Percentiles rank a stretch among this genome's conserved stretches.
Evolutionary conservation across 1,140 invertebrate genomes (phyloP).

Genomic region (Brachionus angularis): DNA sequence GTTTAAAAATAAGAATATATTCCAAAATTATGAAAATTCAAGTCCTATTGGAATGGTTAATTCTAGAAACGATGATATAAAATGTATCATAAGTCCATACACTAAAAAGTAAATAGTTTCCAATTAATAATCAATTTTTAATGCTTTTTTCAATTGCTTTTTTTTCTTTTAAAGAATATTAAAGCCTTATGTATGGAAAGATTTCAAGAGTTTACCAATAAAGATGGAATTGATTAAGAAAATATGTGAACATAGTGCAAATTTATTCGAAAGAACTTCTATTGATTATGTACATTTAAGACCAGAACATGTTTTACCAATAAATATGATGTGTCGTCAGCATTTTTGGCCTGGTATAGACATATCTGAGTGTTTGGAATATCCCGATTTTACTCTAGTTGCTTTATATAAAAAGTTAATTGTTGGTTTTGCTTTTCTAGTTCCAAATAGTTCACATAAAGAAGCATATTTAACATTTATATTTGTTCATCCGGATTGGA

Average conservation of each 20-base stretch:
- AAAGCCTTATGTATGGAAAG: conserved; percentile 73
- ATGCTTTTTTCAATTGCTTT: conserved; percentile 46
- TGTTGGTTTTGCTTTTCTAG: conserved; percentile 79
- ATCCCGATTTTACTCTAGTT: conserved; percentile 85
- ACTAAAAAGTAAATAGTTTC: conserved; percentile 53
- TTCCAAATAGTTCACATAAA: conserved; percentile 74
- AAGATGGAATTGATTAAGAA: conserved; percentile 72
- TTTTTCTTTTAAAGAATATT: conserved; percentile 66
- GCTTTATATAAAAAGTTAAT: conserved; percentile 74
- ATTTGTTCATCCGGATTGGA: conserved; percentile 78
- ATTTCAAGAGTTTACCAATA: conserved; percentile 63
- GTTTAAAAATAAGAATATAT: conserved; percentile 20
- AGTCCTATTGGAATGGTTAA: conserved; percentile 51
- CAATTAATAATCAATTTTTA: conserved; percentile 52
- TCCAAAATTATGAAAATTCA: conserved; percentile 44
- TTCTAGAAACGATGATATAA: conserved; percentile 55
- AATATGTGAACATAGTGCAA: conserved; percentile 62
- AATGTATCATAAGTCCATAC: conserved; percentile 59
- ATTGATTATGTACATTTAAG: conserved; percentile 81
- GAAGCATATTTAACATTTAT: conserved; percentile 85
- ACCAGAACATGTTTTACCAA: conserved; percentile 77
- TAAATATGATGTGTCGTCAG: conserved; percentile 73
- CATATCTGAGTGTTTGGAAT: conserved; percentile 79
- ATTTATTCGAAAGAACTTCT: conserved; percentile 55
- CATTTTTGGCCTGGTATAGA: conserved; percentile 88